phyloP scores from a whole-genome alignment of 2,888 invertebrate species.

The Tromatobia lineatoria region DNA sequence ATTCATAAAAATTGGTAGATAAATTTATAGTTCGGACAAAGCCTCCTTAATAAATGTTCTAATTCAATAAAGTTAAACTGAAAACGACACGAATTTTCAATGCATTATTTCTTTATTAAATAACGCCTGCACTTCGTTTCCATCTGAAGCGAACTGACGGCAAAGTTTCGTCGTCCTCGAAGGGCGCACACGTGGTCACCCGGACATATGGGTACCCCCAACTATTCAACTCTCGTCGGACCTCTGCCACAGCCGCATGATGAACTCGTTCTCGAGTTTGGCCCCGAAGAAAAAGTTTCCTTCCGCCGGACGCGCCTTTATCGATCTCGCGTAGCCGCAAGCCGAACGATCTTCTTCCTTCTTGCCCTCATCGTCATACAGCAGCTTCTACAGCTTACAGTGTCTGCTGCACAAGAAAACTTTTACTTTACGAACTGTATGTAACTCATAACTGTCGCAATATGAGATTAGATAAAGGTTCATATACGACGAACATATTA shows the following conservation, averaged over 20 bases:
- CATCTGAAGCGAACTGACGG: neutral
- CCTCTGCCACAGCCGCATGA: conserved; percentile 20
- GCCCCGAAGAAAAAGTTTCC: conserved; percentile 64
- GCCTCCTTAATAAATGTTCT: too few species aligned
- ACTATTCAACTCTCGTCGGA: conserved; percentile 59
- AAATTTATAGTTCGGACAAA: too few species aligned
- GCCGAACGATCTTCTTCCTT: conserved; percentile 44
- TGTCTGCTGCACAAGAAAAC: conserved; percentile 19
- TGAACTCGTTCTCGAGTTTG: conserved; percentile 56
- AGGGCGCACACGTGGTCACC: conserved; percentile 9
- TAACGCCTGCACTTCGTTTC: neutral
- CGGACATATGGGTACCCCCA: conserved; percentile 5
- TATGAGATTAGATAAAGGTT: neutral
- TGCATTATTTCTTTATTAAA: neutral
- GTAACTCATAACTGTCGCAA: neutral
- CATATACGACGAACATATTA: neutral
- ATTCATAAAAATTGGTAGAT: too few species aligned
- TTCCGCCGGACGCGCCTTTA: conserved; percentile 65
- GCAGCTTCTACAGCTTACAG: neutral
- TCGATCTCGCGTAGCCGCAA: conserved; percentile 64
- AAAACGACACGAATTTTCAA: too few species aligned
- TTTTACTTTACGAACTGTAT: conserved; percentile 11
- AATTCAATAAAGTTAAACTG: too few species aligned
- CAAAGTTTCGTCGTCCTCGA: conserved; percentile 11
- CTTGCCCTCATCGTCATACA: conserved; percentile 9